phyloP scores from a whole-genome alignment of 2,888 invertebrate species.

The Dryobota labecula region DNA sequence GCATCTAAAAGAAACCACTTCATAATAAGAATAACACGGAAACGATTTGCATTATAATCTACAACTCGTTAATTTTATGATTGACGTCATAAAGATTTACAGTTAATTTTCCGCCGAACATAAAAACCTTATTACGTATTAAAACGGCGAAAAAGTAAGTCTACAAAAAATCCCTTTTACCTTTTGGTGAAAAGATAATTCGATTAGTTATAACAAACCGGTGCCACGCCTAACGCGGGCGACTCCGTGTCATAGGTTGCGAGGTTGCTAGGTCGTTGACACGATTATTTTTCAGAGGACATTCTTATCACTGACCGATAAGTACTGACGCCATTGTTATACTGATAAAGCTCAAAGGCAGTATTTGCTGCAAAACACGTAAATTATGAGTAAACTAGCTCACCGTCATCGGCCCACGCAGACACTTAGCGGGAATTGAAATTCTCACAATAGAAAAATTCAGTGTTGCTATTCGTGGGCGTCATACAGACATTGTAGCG shows the following conservation, averaged over 20 bases:
- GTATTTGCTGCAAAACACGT: constrained; percentile 63
- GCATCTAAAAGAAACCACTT: constrained; percentile 39
- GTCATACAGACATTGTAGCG: constrained; percentile 51
- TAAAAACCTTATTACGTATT: constrained; percentile 42
- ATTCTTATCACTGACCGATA: constrained; percentile 73
- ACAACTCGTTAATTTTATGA: constrained; percentile 42
- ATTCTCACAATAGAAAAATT: constrained; percentile 54
- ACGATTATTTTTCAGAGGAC: constrained; percentile 69
- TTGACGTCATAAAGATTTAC: constrained; percentile 57
- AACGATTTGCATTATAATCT: constrained; percentile 39
- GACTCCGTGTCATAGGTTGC: constrained; percentile 65
- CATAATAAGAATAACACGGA: constrained; percentile 39
- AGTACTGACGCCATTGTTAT: constrained; percentile 69
- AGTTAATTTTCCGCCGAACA: constrained; percentile 38
- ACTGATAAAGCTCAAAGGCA: constrained; percentile 65
- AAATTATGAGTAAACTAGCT: constrained; percentile 27
- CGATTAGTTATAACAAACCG: constrained; percentile 59
- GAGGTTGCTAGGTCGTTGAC: constrained; percentile 67
- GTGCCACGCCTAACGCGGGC: constrained; percentile 55
- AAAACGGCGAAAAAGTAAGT: constrained; percentile 33
- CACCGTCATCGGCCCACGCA: constrained; percentile 33
- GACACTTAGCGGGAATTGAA: constrained; percentile 41
- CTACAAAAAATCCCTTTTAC: constrained; percentile 34
- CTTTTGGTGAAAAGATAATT: constrained; percentile 54
- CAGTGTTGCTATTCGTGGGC: constrained; percentile 43